phyloP scores from a whole-genome alignment of 2,113 vertebrate genomes.

The Chionomys nivalis region DNA sequence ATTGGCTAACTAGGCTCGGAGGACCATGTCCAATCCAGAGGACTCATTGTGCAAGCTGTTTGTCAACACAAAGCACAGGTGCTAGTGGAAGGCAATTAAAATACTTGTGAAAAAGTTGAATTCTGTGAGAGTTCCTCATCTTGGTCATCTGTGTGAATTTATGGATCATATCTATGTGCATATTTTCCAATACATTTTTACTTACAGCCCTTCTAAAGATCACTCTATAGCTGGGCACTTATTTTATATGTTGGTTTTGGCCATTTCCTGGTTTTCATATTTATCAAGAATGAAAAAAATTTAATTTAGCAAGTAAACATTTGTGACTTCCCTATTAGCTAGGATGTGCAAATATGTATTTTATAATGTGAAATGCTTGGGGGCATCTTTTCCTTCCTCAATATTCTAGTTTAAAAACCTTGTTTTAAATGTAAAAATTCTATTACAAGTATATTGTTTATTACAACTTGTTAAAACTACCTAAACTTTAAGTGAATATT shows the following conservation, averaged over 20 bases:
- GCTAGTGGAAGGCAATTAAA: conserved; percentile 69
- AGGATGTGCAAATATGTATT: not conserved
- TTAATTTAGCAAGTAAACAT: conserved; percentile 19
- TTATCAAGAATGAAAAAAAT: conserved; percentile 50
- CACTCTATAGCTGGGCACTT: not conserved
- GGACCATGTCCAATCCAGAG: not conserved
- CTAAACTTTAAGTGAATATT: conserved; percentile 68
- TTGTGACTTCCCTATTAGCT: conserved; percentile 55
- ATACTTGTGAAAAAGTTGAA: not conserved
- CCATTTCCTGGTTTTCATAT: conserved; percentile 49
- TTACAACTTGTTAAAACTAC: conserved; percentile 55
- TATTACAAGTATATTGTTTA: conserved; percentile 61
- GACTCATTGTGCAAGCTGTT: conserved; percentile 38
- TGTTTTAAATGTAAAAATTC: conserved; percentile 45
- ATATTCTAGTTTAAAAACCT: conserved; percentile 20
- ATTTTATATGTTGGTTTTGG: not conserved
- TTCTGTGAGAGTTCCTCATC: conserved; percentile 19
- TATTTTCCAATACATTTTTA: conserved; percentile 49
- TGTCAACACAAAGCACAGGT: conserved; percentile 16
- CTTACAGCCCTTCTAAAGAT: not conserved
- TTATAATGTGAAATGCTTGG: conserved; percentile 31
- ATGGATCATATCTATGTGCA: not conserved
- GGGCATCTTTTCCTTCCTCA: not conserved
- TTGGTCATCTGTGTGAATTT: conserved; percentile 35
- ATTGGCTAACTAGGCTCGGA: not conserved